Evolutionary conservation across 2,888 invertebrate species (phyloP).

Genomic region (Tetrapedia diversipes): DNA sequence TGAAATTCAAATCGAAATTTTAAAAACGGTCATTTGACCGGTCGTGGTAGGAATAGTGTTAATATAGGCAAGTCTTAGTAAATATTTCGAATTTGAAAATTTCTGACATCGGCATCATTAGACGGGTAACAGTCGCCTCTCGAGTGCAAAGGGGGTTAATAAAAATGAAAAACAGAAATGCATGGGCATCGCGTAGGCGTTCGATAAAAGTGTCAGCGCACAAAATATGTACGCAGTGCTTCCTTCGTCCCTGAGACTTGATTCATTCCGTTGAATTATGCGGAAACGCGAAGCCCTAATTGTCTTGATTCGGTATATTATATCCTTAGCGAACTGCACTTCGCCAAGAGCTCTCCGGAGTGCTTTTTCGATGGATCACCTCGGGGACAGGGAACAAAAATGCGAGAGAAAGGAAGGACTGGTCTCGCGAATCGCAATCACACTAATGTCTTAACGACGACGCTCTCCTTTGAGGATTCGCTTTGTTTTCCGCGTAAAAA

Average conservation of each 20-base stretch:
- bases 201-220: slow-evolving; percentile 1
- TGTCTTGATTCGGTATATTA: slow-evolving; percentile 23
- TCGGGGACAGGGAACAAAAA: not conserved
- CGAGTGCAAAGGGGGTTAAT: too few relatives aligned
- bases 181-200: not conserved
- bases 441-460: not conserved
- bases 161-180: not conserved
- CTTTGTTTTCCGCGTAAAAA: not conserved
- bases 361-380: not conserved
- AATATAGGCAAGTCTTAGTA: too few relatives aligned
- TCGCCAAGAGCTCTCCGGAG: slow-evolving; percentile 7
- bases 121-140: too few relatives aligned
- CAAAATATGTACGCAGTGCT: not conserved
- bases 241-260: slow-evolving; percentile 28
- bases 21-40: too few relatives aligned
- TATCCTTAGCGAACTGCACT: slow-evolving; percentile 6
- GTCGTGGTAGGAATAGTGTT: too few relatives aligned
- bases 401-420: not conserved
- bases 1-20: too few relatives aligned
- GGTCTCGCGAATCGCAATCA: not conserved
- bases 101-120: too few relatives aligned
- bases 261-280: slow-evolving; percentile 27
- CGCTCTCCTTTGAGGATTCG: not conserved
- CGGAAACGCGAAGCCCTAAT: slow-evolving; percentile 29
- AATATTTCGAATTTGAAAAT: too few relatives aligned